Conservation (phyloP, 2,113 vertebrate genomes). For the Coracopsis vasa region DNA sequence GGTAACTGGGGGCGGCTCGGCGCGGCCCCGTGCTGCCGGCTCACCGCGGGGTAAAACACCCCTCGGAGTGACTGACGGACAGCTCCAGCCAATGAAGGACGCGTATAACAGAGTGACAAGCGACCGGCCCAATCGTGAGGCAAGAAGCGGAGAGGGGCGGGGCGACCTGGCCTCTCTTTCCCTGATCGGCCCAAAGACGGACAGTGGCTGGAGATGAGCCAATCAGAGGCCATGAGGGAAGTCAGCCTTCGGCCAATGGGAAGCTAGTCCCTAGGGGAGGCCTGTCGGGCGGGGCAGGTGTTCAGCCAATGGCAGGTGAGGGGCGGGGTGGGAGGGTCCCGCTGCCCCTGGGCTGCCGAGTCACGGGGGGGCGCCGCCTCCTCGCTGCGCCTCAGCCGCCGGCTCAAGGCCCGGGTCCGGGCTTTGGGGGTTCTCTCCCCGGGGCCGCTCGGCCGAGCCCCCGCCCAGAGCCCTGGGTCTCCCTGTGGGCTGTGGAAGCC, state of each 20-base stretch:
- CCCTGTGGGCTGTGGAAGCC: neutral
- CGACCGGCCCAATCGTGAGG: fast-evolving
- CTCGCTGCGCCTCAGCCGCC: fast-evolving
- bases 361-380: neutral
- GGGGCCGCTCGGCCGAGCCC: too few species aligned
- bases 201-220: neutral
- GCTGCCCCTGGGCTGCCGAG: neutral
- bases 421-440: fast-evolving
- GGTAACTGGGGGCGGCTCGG: neutral
- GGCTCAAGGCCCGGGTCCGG: fast-evolving
- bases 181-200: neutral
- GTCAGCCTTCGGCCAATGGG: constrained; percentile 37
- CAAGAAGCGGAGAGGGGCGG: neutral
- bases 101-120: fast-evolving
- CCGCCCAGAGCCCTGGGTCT: too few species aligned
- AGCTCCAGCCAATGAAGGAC: neutral
- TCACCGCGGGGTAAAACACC: neutral
- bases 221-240: neutral
- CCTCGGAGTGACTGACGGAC: fast-evolving
- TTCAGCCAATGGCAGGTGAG: neutral
- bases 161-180: neutral
- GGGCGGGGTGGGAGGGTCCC: neutral
- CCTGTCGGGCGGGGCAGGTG: neutral
- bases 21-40: neutral
- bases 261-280: constrained; percentile 12